Evolutionary conservation across 2,888 invertebrate species (phyloP), one percentile per base, ranked within the genome.

Genomic region (Standfussiana lucernea): DNA sequence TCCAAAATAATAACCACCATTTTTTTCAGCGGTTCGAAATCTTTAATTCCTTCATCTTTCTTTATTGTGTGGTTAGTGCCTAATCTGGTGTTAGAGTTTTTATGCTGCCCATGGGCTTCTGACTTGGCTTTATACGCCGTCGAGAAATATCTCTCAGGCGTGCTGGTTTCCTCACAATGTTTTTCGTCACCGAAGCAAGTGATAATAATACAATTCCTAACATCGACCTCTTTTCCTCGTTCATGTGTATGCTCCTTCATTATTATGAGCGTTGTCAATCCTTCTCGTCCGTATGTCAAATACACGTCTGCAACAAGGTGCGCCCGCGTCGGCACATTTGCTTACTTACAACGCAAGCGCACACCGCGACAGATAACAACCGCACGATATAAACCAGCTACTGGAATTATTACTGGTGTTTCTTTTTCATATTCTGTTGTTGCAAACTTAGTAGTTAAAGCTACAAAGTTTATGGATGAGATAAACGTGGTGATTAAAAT

Each of bases 271-370:
- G 47, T 65, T 50, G 71, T 62, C 56, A 7, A 65, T 75, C 21
- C 47, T 65, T 18, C 11, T 18, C 4, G 15, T 37, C 68, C 50
- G 75, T 84, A 8, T 84, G 84, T 84, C 70, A 50, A 42, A 68
- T 61, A 64, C 73, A 75, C 66, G 75, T 81, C 66, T 56, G 77
- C 61, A 72, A 72, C 79, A 71, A 84, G 79, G 84, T 84, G 84
- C 74, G 82, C 68, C 75, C 67, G 64, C 50, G 82, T 42, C 80
- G 78, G 67, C 80, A 86, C 79, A 83, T 85, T 83, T 86, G 87
- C 87, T 83, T 86, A 86, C 87, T 84, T 84, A 84, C 82, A 28
- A 59, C 50, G 72, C 75, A 69, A 69, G 77, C 74, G 76, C 81
- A 72, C 64, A 72, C 59, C 45, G 62, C 50, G 62, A 85, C 76